These are phyloP conservation scores for Nannoperca australis DNA, from an alignment of 2,797 vertebrate species.

Conservation along the genomic window DNA sequence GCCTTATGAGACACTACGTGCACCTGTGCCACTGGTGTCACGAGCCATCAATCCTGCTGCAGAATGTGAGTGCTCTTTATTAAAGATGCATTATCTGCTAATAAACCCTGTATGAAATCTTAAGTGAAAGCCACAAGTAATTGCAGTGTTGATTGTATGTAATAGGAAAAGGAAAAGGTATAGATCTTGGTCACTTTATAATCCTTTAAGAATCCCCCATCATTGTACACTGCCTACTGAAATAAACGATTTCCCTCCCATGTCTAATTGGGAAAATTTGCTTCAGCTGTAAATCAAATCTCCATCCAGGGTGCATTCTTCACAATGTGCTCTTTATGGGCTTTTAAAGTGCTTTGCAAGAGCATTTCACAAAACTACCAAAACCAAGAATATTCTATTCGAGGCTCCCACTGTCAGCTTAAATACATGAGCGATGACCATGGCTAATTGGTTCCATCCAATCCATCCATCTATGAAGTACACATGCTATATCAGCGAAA, in stretches of 20 bases:
- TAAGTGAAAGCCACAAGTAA: conserved; percentile 39
- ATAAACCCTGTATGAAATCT: conserved; percentile 28
- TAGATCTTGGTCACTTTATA: conserved; percentile 59
- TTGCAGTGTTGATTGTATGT: conserved; percentile 52
- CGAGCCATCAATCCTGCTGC: conserved; percentile 33
- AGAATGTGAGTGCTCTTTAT: conserved; percentile 22
- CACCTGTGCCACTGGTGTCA: conserved; percentile 45
- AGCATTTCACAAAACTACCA: conserved; percentile 64
- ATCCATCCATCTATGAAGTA: conserved; percentile 76
- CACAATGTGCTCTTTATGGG: conserved; percentile 72
- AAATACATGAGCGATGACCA: conserved; percentile 74
- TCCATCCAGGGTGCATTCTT: conserved; percentile 58
- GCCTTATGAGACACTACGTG: conserved; percentile 9
- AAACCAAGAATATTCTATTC: conserved; percentile 70
- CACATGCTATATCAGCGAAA: conserved; percentile 75
- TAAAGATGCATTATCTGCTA: conserved; percentile 55
- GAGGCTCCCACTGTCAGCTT: conserved; percentile 73
- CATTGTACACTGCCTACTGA: conserved; percentile 66
- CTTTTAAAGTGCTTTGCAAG: conserved; percentile 65
- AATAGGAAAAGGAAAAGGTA: conserved; percentile 40
- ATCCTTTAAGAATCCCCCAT: conserved; percentile 58
- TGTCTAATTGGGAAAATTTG: conserved; percentile 73
- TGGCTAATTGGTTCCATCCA: conserved; percentile 76
- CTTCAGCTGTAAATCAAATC: conserved; percentile 73
- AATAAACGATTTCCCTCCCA: conserved; percentile 72